Base-by-base conservation (phyloP, 2,888 invertebrate genomes). In the Conus canariensis region DNA sequence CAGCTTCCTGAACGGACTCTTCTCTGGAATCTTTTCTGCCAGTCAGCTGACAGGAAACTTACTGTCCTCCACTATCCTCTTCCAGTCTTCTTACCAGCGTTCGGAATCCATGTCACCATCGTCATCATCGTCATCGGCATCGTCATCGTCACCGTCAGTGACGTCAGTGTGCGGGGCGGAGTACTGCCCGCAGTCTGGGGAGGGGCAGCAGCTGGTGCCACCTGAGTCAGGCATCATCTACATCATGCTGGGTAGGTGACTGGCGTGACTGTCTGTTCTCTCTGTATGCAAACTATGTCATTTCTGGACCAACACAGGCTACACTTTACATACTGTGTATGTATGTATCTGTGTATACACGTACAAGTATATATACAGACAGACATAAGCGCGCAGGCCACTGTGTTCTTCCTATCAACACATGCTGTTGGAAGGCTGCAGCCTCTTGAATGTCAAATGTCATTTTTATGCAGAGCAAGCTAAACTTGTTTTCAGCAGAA, bases 1-100 rank as follows among this genome's bases (percentile, higher is more conserved):
- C 64, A 94, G 94, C 87, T 91, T 91, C 82, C 94, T 95, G 87
- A 95, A 95, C 90, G 95, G 95, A 19, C 93, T 95, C 25, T 95
- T 95, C 91, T 93, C 93, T 87, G 93, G 93, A 14, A 91, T 95
- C 74, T 94, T 93, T 85, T 94, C 94, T 88, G 93, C 93, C 14
- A 95, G 95, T 0, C 95, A 95, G 85, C 93, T 95, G 14, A 93
- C 94, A 25, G 95, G 95, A 25, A 95, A 95, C 90, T 90, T 95
- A 10, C 92, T 95, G 19, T 95, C 95, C 7, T 95, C 95, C 56
- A 88, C 93, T 9, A 93, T 95, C 9, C 92, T 95, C 10, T 93
- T 93, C 30, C 92, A 92, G 83, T 93, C 93, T 4, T 45, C 88
- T 10, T 91, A 93, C 89, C 91, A 92, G 45, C 80, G 87, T 16